Percentiles rank a stretch among this genome's conserved stretches.
phyloP scores from a whole-genome alignment of 2,888 invertebrate species.

The Nezara viridula region DNA sequence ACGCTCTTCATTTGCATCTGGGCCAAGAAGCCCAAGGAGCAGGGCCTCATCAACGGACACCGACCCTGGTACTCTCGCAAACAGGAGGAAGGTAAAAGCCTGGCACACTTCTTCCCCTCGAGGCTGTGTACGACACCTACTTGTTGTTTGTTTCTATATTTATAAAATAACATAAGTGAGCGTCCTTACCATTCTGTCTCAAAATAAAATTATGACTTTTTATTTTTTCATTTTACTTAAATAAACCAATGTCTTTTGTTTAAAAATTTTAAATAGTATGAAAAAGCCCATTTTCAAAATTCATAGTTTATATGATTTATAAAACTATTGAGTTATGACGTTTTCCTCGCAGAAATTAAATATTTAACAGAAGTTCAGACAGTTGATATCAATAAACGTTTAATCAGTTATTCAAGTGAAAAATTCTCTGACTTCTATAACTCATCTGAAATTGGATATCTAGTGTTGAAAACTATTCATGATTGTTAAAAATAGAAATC shows the following conservation, averaged over 20 bases:
- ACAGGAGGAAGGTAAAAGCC: slow-evolving; percentile 68
- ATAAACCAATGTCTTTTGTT: neutral
- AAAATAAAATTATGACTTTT: slow-evolving; percentile 35
- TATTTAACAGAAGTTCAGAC: too few species aligned
- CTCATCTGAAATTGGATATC: too few species aligned
- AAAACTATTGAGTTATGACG: neutral
- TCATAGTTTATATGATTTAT: neutral
- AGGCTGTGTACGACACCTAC: slow-evolving; percentile 38
- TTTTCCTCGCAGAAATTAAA: too few species aligned
- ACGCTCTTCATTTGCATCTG: slow-evolving; percentile 70
- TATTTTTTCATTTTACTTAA: neutral
- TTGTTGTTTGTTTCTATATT: slow-evolving; percentile 47
- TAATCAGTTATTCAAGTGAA: too few species aligned
- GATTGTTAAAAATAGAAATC: too few species aligned
- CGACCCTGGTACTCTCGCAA: slow-evolving; percentile 68
- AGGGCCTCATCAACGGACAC: slow-evolving; percentile 69
- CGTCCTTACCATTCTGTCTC: slow-evolving; percentile 1
- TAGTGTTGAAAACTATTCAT: too few species aligned
- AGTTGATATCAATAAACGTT: too few species aligned
- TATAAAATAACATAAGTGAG: slow-evolving; percentile 19
- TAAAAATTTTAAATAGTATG: neutral
- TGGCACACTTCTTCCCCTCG: slow-evolving; percentile 32
- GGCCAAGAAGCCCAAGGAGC: slow-evolving; percentile 68
- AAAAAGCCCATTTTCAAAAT: neutral
- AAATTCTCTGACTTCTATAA: too few species aligned